A percentile compares a stretch with the other conserved stretches of the same genome.
phyloP scores from a whole-genome alignment of 2,888 invertebrate genomes.

The Nipponacmea schrenckii region DNA sequence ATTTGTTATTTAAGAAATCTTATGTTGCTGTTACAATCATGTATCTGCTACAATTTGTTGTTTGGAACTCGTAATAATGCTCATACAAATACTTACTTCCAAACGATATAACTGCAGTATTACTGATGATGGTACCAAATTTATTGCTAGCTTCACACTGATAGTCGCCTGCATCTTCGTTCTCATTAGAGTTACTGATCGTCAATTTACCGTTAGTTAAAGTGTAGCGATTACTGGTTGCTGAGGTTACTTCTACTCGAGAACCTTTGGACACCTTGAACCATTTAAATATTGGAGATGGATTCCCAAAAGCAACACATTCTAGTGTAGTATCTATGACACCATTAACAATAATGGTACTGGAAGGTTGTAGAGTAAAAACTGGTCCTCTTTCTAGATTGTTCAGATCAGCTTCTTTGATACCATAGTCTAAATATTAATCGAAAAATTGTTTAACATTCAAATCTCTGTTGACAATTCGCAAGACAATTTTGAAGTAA shows the following conservation, averaged over 20 bases:
- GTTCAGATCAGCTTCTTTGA: conserved; percentile 75
- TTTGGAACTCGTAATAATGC: no score
- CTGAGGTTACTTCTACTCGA: conserved; percentile 17
- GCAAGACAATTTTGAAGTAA: neutral
- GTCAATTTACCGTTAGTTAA: conserved; percentile 91
- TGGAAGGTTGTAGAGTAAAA: conserved; percentile 86
- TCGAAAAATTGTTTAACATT: neutral
- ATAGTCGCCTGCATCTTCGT: conserved; percentile 85
- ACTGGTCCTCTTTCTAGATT: conserved; percentile 88
- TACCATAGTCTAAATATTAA: conserved; percentile 22
- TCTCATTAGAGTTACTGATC: conserved; percentile 82
- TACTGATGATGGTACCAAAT: conserved; percentile 88
- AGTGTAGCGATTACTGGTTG: conserved; percentile 72
- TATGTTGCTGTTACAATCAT: no score
- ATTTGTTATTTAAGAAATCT: no score
- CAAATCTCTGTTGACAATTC: neutral
- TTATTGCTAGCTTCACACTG: conserved; percentile 90
- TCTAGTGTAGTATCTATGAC: conserved; percentile 28
- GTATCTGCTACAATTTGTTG: no score
- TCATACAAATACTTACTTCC: conserved; percentile 73
- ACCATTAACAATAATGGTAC: conserved; percentile 83
- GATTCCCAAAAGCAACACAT: conserved; percentile 77
- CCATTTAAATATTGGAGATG: conserved; percentile 88
- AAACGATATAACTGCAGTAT: conserved; percentile 87
- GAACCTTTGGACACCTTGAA: conserved; percentile 73